Evolutionary conservation across 35 echinoderm and acorn worm genomes (phyloP).

Genomic region (Ptychodera flava): DNA sequence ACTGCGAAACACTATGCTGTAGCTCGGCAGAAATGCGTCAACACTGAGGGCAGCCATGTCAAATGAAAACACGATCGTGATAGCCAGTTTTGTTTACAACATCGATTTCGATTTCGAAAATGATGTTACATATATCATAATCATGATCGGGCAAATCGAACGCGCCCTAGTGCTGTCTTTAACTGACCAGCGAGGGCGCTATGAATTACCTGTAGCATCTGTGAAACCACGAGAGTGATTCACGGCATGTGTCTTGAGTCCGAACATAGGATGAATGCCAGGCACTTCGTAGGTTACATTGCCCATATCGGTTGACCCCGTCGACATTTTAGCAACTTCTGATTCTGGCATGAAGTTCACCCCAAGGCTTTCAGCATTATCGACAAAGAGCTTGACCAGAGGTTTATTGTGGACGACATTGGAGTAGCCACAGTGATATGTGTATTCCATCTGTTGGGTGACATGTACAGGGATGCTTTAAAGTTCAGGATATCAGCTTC

Average conservation of each 20-base stretch:
- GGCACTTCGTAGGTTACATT: slow-evolving; percentile 68
- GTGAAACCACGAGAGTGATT: slow-evolving; percentile 43
- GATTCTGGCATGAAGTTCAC: neutral
- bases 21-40: too few relatives aligned
- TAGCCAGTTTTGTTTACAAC: too few relatives aligned
- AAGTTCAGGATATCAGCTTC: too few relatives aligned
- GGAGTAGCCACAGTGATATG: neutral
- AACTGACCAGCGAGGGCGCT: neutral
- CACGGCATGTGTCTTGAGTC: slow-evolving; percentile 17
- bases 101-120: too few relatives aligned
- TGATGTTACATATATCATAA: neutral
- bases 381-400: neutral
- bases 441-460: neutral
- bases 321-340: neutral
- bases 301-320: slow-evolving; percentile 73
- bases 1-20: too few relatives aligned
- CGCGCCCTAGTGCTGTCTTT: neutral
- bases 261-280: slow-evolving; percentile 69
- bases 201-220: slow-evolving; percentile 36
- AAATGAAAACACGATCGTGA: too few relatives aligned
- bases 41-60: too few relatives aligned
- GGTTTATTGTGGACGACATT: neutral
- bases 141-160: neutral
- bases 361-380: neutral
- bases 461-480: too few relatives aligned